phyloP scores from a whole-genome alignment of 2,797 vertebrate genomes.

The Lagorchestes hirsutus region DNA sequence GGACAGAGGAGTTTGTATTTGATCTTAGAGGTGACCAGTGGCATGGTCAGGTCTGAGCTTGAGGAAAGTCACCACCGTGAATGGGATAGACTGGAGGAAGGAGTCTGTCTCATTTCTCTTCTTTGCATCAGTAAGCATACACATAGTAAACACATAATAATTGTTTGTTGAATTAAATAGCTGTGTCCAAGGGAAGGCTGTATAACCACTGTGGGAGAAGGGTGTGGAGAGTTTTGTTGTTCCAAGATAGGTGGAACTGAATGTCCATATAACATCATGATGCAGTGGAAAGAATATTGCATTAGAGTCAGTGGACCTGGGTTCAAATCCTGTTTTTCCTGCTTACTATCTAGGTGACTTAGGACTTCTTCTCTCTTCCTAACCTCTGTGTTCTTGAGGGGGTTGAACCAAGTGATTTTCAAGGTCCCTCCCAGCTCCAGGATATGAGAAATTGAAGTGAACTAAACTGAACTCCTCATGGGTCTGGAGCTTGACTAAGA shows the following conservation, averaged over 20 bases:
- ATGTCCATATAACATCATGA: not conserved
- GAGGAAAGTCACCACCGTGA: not conserved
- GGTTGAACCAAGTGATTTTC: not conserved
- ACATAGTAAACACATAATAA: not conserved
- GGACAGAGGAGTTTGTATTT: not conserved
- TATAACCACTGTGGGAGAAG: not conserved
- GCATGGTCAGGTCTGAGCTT: not conserved
- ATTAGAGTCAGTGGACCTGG: not conserved
- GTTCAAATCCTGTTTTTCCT: not conserved
- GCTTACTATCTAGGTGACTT: not conserved
- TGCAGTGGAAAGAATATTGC: not conserved
- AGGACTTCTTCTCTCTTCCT: not conserved
- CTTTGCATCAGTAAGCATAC: not conserved
- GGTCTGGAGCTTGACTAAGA: not conserved
- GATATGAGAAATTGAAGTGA: not conserved
- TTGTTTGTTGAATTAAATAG: not conserved
- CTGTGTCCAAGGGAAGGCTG: not conserved
- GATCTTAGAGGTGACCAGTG: not conserved
- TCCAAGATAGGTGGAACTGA: not conserved
- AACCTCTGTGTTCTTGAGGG: not conserved
- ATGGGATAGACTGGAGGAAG: not conserved
- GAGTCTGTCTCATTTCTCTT: not conserved
- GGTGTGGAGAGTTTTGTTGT: not conserved
- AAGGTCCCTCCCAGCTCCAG: not conserved
- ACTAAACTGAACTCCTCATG: not conserved